Percentiles rank a stretch among this genome's conserved stretches.
Evolutionary conservation across 2,888 invertebrate genomes (phyloP).

Genomic region (Ophion ellenae): DNA sequence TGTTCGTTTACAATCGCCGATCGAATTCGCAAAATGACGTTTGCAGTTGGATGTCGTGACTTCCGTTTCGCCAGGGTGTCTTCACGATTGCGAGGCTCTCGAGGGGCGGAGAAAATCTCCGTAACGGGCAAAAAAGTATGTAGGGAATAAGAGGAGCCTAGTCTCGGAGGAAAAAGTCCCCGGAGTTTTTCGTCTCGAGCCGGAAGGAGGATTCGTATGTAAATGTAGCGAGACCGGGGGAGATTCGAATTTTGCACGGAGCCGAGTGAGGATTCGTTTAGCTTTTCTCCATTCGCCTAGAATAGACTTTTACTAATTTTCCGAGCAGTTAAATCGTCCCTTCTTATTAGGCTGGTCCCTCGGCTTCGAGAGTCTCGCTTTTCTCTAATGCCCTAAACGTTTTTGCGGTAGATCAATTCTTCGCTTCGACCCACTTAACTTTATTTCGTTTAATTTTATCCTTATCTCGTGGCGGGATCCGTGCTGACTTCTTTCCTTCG

Average conservation of each 20-base stretch:
- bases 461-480: conserved; percentile 2
- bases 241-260: conserved; percentile 36
- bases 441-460: conserved; percentile 42
- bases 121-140: conserved; percentile 5
- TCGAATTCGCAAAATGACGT: too few relatives aligned
- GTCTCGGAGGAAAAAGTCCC: conserved; percentile 22
- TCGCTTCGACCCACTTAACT: conserved; percentile 41
- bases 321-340: conserved; percentile 69
- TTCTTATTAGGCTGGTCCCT: conserved; percentile 65
- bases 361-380: not conserved
- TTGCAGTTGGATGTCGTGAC: not conserved
- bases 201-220: conserved; percentile 58
- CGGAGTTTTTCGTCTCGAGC: conserved; percentile 28
- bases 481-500: not conserved
- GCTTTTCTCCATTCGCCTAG: conserved; percentile 48
- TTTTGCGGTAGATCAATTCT: conserved; percentile 53
- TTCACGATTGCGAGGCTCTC: conserved; percentile 20
- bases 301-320: conserved; percentile 71
- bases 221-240: conserved; percentile 54
- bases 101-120: conserved; percentile 17
- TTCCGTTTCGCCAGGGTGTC: not conserved
- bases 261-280: conserved; percentile 14
- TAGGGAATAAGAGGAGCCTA: conserved; percentile 9
- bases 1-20: too few relatives aligned
- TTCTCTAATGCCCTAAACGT: conserved; percentile 50